A percentile compares a stretch with the other conserved stretches of the same genome.
These are phyloP conservation scores for Troides oblongomaculatus DNA, from an alignment of 2,888 invertebrate genomes.

Conservation along the genomic window DNA sequence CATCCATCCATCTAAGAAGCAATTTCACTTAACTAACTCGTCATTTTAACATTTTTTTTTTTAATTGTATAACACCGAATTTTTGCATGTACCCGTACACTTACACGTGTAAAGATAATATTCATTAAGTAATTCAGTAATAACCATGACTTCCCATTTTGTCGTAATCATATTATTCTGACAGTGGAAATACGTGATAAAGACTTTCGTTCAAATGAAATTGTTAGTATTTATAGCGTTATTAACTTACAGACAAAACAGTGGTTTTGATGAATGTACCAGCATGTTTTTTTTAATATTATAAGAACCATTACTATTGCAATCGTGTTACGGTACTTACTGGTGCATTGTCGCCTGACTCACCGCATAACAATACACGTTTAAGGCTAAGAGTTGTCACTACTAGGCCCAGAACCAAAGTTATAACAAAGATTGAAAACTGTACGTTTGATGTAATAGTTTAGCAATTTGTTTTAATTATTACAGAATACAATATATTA, in stretches of 20 bases:
- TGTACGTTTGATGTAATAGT: constrained; percentile 21
- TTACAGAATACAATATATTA: constrained; percentile 10
- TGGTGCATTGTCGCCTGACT: constrained; percentile 29
- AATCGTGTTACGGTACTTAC: constrained; percentile 13
- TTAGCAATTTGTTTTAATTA: constrained; percentile 2
- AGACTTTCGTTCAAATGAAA: no score
- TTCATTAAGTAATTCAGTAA: no score
- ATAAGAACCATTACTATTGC: constrained; percentile 23
- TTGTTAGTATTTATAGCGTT: background rate
- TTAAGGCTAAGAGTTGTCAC: constrained; percentile 14
- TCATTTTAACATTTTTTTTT: background rate
- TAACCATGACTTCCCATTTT: no score
- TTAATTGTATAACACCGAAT: background rate
- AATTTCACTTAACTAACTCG: no score
- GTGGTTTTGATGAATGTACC: background rate
- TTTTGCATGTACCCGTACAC: background rate
- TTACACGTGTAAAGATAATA: no score
- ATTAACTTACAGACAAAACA: background rate
- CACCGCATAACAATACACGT: constrained; percentile 32
- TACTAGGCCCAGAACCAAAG: constrained; percentile 8
- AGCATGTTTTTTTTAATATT: constrained; percentile 27
- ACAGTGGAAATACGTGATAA: no score
- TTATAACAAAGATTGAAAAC: constrained; percentile 24
- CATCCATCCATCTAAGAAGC: background rate
- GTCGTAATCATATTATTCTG: no score